These are phyloP conservation scores for Drosophila nannoptera DNA, from an alignment of 1,140 invertebrate species.

Conservation along the genomic window DNA sequence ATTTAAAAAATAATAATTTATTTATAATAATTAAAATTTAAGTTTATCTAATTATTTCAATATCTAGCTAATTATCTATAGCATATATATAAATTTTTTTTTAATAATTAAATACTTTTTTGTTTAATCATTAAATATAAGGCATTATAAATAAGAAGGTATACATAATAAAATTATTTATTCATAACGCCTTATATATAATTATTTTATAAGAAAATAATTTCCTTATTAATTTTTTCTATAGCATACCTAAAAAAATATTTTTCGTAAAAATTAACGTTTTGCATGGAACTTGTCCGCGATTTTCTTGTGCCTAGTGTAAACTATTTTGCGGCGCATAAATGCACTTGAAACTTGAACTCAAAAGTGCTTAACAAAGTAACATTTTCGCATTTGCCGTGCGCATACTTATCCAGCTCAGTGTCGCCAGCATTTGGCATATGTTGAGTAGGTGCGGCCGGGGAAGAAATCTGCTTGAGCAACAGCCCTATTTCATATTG, in stretches of 20 bases:
- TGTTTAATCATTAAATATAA: too few relatives aligned
- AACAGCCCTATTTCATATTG: conserved; percentile 67
- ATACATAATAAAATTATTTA: too few relatives aligned
- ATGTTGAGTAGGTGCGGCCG: conserved; percentile 33
- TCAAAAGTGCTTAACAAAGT: conserved; percentile 2
- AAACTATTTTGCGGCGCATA: background rate
- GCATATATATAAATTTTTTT: too few relatives aligned
- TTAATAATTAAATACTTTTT: too few relatives aligned
- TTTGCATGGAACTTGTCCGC: background rate
- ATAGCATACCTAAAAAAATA: background rate
- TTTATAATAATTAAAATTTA: too few relatives aligned
- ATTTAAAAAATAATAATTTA: too few relatives aligned
- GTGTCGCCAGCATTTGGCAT: conserved; percentile 42
- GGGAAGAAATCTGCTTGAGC: conserved; percentile 54
- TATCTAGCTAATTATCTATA: too few relatives aligned
- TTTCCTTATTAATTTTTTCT: too few relatives aligned
- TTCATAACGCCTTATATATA: too few relatives aligned
- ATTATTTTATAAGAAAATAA: too few relatives aligned
- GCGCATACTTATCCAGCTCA: conserved; percentile 32
- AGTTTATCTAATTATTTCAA: too few relatives aligned
- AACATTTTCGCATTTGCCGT: background rate
- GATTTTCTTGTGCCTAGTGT: background rate
- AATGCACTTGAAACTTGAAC: conserved; percentile 1
- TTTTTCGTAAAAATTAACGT: background rate
- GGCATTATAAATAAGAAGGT: too few relatives aligned